Evolutionary conservation across 2,113 vertebrate genomes (phyloP).

Genomic region (Balaeniceps rex): DNA sequence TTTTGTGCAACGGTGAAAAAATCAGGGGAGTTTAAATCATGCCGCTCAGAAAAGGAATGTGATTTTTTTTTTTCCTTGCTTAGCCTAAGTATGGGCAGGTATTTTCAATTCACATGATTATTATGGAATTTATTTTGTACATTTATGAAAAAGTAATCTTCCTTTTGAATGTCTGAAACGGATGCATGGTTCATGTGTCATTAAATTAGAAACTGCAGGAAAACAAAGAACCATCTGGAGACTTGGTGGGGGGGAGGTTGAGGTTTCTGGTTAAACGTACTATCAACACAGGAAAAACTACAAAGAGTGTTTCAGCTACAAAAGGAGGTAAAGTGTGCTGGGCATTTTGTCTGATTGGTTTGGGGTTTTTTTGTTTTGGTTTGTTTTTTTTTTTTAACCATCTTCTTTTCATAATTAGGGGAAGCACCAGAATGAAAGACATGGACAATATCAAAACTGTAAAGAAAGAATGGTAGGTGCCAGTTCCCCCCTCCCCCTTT

Average conservation of each 20-base stretch:
- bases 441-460: constrained; percentile 73
- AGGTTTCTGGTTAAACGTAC: background rate
- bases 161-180: background rate
- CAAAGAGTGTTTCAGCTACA: background rate
- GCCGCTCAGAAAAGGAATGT: background rate
- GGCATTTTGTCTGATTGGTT: background rate
- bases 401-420: constrained; percentile 47
- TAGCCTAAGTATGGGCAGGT: background rate
- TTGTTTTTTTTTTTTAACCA: background rate
- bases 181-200: background rate
- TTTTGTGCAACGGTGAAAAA: background rate
- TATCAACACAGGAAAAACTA: background rate
- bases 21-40: background rate
- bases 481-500: background rate
- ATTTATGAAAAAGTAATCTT: background rate
- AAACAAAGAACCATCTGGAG: constrained; percentile 59
- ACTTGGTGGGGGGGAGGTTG: background rate
- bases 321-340: background rate
- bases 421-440: constrained; percentile 71
- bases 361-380: background rate
- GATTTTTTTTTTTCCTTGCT: background rate
- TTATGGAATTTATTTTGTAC: background rate
- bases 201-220: constrained; percentile 37
- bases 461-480: constrained; percentile 75
- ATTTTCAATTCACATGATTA: background rate